Percentiles rank a stretch among this genome's conserved stretches.
Evolutionary conservation across 2,888 invertebrate genomes (phyloP).

Genomic region (Heliconius ismenius): DNA sequence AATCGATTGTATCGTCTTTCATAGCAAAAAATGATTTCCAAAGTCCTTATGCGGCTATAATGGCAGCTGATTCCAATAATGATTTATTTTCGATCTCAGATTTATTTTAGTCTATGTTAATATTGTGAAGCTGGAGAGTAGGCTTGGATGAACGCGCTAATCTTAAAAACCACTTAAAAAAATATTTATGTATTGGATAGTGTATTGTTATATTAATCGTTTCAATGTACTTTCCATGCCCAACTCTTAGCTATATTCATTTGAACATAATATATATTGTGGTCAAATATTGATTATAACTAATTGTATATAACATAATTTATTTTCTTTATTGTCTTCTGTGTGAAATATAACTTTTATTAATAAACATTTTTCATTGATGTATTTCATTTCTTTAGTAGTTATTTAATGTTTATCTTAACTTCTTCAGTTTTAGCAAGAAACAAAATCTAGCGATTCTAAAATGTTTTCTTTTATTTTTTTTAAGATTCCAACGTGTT

Average conservation of each 20-base stretch:
- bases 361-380: background rate
- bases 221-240: background rate
- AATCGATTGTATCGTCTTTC: constrained; percentile 29
- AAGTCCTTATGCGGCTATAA: constrained; percentile 57
- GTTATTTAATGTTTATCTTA: background rate
- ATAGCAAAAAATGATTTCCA: constrained; percentile 59
- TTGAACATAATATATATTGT: background rate
- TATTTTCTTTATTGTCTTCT: background rate
- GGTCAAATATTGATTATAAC: too few relatives aligned
- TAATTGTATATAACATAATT: too few relatives aligned
- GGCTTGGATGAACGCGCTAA: background rate
- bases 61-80: constrained; percentile 53
- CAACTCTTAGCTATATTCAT: background rate
- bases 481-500: too few relatives aligned
- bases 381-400: background rate
- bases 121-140: background rate
- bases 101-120: constrained; percentile 49
- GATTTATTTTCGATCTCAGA: constrained; percentile 56
- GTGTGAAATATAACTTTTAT: background rate
- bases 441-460: too few relatives aligned
- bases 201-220: background rate
- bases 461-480: too few relatives aligned
- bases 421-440: background rate
- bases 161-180: background rate
- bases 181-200: background rate